phyloP scores from a whole-genome alignment of 1,140 invertebrate genomes.

The Drosophila mauritiana region DNA sequence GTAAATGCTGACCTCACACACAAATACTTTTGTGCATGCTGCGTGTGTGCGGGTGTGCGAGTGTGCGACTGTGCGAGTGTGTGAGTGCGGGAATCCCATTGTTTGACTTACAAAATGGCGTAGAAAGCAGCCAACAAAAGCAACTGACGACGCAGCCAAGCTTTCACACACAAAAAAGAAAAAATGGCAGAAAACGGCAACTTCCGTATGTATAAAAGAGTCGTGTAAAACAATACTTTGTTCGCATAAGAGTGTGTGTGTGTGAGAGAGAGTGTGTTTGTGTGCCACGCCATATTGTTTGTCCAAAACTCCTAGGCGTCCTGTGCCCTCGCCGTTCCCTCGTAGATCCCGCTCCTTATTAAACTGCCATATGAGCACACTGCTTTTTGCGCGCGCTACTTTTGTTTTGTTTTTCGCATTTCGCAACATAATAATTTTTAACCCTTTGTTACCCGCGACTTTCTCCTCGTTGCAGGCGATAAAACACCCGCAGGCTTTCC shows the following conservation, averaged over 20 bases:
- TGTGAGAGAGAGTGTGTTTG: background rate
- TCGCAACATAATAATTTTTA: constrained; percentile 74
- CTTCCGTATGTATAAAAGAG: constrained; percentile 80
- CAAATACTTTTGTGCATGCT: constrained; percentile 25
- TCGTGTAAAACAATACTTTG: constrained; percentile 80
- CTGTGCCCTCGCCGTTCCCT: background rate
- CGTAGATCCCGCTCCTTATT: constrained; percentile 12
- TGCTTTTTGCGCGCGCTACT: constrained; percentile 16
- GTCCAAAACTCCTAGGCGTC: constrained; percentile 49
- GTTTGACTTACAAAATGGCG: constrained; percentile 82
- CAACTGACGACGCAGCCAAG: constrained; percentile 56
- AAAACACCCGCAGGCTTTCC: constrained; percentile 96
- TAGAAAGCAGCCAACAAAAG: constrained; percentile 71
- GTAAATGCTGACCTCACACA: constrained; percentile 58
- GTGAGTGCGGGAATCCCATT: constrained; percentile 55
- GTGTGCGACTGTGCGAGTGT: constrained; percentile 10
- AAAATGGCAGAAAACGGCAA: constrained; percentile 59
- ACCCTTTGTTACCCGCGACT: constrained; percentile 47
- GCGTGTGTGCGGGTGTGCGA: constrained; percentile 13
- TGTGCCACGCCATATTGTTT: constrained; percentile 69
- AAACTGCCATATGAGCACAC: constrained; percentile 30
- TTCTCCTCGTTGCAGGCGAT: constrained; percentile 87
- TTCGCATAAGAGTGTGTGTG: constrained; percentile 4
- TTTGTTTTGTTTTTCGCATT: constrained; percentile 6
- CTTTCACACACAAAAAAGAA: constrained; percentile 30